Percentiles rank a stretch among this genome's conserved stretches.
Evolutionary conservation across 1,140 invertebrate genomes (phyloP).

Genomic region (Solen grandis): DNA sequence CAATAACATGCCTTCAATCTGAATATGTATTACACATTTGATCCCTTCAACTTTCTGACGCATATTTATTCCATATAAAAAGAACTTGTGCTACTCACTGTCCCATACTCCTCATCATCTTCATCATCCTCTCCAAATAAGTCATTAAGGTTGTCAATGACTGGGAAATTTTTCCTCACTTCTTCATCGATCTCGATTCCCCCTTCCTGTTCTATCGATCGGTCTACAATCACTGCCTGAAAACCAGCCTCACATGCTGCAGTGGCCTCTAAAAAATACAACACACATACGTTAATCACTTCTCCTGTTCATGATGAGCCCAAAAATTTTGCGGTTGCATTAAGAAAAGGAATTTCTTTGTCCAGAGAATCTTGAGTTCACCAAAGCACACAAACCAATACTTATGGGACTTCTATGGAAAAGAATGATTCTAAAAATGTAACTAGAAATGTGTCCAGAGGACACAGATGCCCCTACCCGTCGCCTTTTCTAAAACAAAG

Average conservation of each 20-base stretch:
- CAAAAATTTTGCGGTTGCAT: background rate
- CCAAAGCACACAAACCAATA: background rate
- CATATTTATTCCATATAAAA: no score
- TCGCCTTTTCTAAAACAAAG: no score
- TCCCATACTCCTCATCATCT: slow-evolving; percentile 64
- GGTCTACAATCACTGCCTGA: slow-evolving; percentile 85
- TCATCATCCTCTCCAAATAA: slow-evolving; percentile 76
- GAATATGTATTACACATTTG: no score
- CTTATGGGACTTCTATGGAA: no score
- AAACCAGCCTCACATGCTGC: slow-evolving; percentile 90
- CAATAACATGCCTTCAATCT: no score
- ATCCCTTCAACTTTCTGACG: no score
- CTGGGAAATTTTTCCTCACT: slow-evolving; percentile 83
- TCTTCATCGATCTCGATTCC: slow-evolving; percentile 86
- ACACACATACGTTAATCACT: background rate
- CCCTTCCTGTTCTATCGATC: slow-evolving; percentile 84
- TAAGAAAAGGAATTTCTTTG: background rate
- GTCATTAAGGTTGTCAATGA: slow-evolving; percentile 83
- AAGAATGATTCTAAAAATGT: no score
- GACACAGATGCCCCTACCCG: no score
- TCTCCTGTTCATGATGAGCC: background rate
- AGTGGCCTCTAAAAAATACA: slow-evolving; percentile 86
- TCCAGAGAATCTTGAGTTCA: background rate
- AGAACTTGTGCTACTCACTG: no score
- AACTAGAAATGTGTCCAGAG: no score